A percentile compares a stretch with the other conserved stretches of the same genome.
These are phyloP conservation scores for Drosophila quadrilineata DNA, from an alignment of 1,140 invertebrate genomes.

Conservation along the genomic window DNA sequence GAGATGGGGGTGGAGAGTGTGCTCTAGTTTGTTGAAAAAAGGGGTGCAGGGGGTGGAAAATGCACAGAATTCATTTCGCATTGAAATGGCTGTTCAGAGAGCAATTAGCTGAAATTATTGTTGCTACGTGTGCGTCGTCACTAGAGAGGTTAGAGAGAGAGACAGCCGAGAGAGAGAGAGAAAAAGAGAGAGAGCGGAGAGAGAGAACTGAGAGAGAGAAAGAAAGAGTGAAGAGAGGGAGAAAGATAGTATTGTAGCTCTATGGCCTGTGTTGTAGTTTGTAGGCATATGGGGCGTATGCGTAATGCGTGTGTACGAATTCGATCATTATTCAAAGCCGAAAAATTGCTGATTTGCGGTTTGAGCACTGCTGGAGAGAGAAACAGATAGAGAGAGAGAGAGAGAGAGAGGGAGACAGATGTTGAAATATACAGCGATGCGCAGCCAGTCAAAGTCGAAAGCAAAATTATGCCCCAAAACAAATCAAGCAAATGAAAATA, in stretches of 20 bases:
- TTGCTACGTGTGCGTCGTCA: conserved; percentile 77
- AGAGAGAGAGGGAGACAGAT: not conserved
- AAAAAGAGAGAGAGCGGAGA: no score
- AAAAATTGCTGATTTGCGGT: conserved; percentile 69
- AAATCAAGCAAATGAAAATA: conserved; percentile 80
- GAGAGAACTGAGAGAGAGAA: no score
- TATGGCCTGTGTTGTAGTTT: not conserved
- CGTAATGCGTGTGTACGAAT: conserved; percentile 53
- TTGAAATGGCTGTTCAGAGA: conserved; percentile 77
- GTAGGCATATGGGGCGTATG: conserved; percentile 48
- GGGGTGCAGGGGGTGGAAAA: conserved; percentile 12
- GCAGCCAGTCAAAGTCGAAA: conserved; percentile 24
- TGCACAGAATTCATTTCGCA: conserved; percentile 73
- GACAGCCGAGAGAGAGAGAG: no score
- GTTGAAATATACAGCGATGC: conserved; percentile 2
- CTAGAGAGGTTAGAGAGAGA: conserved; percentile 46
- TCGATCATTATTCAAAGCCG: conserved; percentile 51
- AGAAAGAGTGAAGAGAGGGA: not conserved
- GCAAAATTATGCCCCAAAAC: conserved; percentile 76
- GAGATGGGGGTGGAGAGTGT: not conserved
- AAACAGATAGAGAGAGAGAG: not conserved
- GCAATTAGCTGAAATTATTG: conserved; percentile 80
- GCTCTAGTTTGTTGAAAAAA: conserved; percentile 6
- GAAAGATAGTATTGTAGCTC: not conserved
- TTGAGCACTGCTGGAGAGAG: conserved; percentile 42